Evolutionary conservation across 1,140 invertebrate species (phyloP).

Genomic region (Nephila pilipes): DNA sequence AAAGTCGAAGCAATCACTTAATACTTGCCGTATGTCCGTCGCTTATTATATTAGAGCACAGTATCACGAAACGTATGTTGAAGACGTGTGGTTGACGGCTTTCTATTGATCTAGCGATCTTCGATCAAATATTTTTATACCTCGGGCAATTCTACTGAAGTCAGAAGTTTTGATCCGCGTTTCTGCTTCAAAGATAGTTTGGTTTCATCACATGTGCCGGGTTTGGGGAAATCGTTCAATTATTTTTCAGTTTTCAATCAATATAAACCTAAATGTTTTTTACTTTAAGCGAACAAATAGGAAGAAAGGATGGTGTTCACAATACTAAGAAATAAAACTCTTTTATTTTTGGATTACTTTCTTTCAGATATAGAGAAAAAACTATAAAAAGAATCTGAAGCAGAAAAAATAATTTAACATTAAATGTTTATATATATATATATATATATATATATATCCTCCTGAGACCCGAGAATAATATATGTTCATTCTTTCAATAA

Average conservation of each 20-base stretch:
- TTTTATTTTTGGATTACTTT: too few species aligned
- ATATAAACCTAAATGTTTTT: not conserved
- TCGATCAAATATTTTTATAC: conserved; percentile 38
- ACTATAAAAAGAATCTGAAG: too few species aligned
- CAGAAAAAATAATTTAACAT: too few species aligned
- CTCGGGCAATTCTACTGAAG: conserved; percentile 29
- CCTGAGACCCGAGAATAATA: too few species aligned
- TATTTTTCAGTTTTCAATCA: not conserved
- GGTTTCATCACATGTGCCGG: not conserved
- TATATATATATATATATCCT: too few species aligned
- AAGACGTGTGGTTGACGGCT: conserved; percentile 31
- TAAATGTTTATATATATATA: too few species aligned
- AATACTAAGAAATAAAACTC: too few species aligned
- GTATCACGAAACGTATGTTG: conserved; percentile 21
- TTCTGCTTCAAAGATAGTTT: not conserved
- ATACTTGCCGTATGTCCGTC: conserved; percentile 4
- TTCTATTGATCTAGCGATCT: conserved; percentile 19
- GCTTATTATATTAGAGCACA: conserved; percentile 42
- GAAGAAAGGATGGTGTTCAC: too few species aligned
- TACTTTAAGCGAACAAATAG: too few species aligned
- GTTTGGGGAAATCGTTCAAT: not conserved
- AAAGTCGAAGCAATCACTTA: conserved; percentile 47
- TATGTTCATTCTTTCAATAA: too few species aligned
- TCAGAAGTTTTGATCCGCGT: conserved; percentile 1
- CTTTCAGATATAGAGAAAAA: too few species aligned